phyloP scores from a whole-genome alignment of 2,113 vertebrate species.

The Mus musculus region DNA sequence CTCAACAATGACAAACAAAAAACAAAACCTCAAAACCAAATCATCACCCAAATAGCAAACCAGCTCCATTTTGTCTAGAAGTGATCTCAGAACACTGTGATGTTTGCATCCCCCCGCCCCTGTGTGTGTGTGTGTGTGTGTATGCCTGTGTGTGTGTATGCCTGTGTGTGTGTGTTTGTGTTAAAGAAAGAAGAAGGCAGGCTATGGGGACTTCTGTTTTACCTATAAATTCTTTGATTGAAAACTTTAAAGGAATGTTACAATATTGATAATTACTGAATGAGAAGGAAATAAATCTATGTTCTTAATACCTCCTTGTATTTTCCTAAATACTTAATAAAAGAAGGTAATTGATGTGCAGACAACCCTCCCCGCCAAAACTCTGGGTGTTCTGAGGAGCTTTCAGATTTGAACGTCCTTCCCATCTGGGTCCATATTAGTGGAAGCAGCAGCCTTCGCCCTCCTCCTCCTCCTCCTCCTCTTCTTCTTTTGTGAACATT shows the following conservation, averaged over 20 bases:
- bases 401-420: slow-evolving; percentile 48
- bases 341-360: neutral
- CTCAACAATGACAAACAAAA: neutral
- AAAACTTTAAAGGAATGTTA: slow-evolving; percentile 13
- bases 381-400: slow-evolving; percentile 21
- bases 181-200: neutral
- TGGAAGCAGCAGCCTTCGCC: neutral
- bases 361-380: neutral
- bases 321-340: neutral
- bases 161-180: neutral
- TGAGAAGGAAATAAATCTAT: neutral
- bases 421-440: neutral
- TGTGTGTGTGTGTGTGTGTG: neutral
- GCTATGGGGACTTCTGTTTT: neutral
- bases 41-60: neutral
- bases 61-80: neutral
- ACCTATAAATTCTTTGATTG: neutral
- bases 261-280: slow-evolving; percentile 38
- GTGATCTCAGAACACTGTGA: neutral
- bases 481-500: slow-evolving; percentile 29
- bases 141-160: neutral
- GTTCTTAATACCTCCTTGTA: neutral
- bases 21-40: neutral
- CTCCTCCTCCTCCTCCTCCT: too few species aligned
- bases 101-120: neutral